Evolutionary conservation across 2,888 invertebrate genomes (phyloP), one percentile per base, ranked within the genome.

Genomic region (Latrodectus elegans): DNA sequence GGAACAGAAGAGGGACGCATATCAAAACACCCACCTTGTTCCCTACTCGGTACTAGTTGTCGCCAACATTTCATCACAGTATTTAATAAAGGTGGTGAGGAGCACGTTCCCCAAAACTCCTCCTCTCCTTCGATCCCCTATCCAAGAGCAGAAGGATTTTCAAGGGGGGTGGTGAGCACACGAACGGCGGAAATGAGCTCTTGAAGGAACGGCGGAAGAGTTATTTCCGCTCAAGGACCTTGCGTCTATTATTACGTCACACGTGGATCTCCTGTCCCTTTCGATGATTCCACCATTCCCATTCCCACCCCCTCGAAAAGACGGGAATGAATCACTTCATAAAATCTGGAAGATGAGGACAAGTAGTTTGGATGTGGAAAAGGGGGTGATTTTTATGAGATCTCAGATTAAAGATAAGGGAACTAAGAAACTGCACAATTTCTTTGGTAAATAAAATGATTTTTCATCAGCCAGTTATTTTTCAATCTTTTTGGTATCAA

Each of bases 111-210:
- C n/a, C 6, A 60, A 60, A 60, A 15, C 60, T 11, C 60, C 12
- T 60, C 60, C 11, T 11, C 60, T n/a, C 60, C 1, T 38, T 38
- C 38, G 38, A 38, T 38, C n/a, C 10, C 60, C 14, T 15, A 60
- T 60, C 10, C n/a, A 60, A n/a, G 12, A 60, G 60, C 60, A 60
- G 60, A 60, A 60, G n/a, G 60, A 10, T 60, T 12, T 12, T 12
- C 0, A n/a, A 55, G 12, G 60, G 55, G n/a, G 60, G 60, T 15
- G 70, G 75, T 53, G 71, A n/a, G 55, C 55, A 9, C 53, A 55
- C 67, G 52, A 51, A 51, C 55, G 17, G 73, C 85, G 85, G 85
- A 85, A 85, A 85, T 85, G 85, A 85, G 79, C 85, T 85, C 85
- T 85, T 80, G 77, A 72, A 38, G 60, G 75, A 26, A 60, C 38